Percentiles rank a stretch among this genome's conserved stretches.
phyloP scores from a whole-genome alignment of 1,140 invertebrate genomes.

The Octopus bimaculoides region DNA sequence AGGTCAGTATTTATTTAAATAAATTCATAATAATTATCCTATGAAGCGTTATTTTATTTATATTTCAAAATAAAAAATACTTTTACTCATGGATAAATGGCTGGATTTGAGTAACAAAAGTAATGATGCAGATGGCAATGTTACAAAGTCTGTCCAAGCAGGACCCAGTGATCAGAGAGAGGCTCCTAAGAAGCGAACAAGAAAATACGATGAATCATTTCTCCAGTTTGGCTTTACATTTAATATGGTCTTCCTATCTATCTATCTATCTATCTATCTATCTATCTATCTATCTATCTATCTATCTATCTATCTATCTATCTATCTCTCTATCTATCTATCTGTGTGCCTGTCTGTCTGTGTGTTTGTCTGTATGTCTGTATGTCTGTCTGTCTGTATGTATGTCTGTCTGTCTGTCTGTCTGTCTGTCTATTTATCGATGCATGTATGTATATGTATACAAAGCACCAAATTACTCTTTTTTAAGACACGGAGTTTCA shows the following conservation, averaged over 20 bases:
- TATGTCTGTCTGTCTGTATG: too few species aligned
- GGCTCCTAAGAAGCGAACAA: neutral
- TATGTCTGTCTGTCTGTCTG: too few species aligned
- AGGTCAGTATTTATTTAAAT: neutral
- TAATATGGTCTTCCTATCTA: neutral
- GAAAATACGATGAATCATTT: neutral
- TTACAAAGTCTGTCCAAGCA: neutral
- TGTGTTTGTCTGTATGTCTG: too few species aligned
- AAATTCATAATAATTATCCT: neutral
- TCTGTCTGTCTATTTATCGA: too few species aligned
- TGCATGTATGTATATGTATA: too few species aligned
- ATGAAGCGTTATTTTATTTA: slow-evolving; percentile 2
- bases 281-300: too few species aligned
- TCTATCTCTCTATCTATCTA: too few species aligned
- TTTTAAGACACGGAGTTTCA: too few species aligned
- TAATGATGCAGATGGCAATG: neutral
- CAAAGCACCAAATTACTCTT: too few species aligned
- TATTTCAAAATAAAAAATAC: neutral
- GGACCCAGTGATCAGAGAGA: neutral
- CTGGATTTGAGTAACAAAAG: neutral
- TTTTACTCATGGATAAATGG: neutral
- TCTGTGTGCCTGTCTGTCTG: too few species aligned
- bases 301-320: too few species aligned
- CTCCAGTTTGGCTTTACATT: neutral
- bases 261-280: too few species aligned